Evolutionary conservation across 2,888 invertebrate species (phyloP).

Genomic region (Lasioglossum malachurum): DNA sequence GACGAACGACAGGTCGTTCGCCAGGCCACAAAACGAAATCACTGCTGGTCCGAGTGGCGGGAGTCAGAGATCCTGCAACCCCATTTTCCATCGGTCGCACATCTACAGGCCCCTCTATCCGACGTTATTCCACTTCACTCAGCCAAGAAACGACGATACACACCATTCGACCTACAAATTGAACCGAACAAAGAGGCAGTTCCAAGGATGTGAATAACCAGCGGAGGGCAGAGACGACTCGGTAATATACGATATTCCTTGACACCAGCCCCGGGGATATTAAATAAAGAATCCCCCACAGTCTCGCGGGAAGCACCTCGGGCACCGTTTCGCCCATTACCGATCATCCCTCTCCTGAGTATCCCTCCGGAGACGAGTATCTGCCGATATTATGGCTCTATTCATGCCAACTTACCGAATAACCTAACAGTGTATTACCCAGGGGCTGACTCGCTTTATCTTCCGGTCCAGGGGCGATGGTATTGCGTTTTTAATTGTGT

Average conservation of each 20-base stretch:
- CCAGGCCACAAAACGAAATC: conserved; percentile 36
- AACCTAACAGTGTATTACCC: conserved; percentile 73
- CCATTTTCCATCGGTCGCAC: conserved; percentile 35
- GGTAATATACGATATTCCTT: conserved; percentile 75
- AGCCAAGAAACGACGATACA: conserved; percentile 39
- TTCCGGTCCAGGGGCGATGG: conserved; percentile 42
- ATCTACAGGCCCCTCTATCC: neutral
- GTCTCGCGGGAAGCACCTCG: conserved; percentile 74
- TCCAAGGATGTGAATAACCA: conserved; percentile 63
- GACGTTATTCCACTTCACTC: conserved; percentile 14
- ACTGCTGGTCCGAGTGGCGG: neutral
- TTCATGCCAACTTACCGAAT: conserved; percentile 80
- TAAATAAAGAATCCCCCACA: conserved; percentile 79
- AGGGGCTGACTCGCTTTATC: conserved; percentile 20
- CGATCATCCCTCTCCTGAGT: conserved; percentile 65
- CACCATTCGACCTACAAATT: conserved; percentile 44
- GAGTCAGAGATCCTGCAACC: conserved; percentile 24
- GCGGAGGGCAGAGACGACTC: conserved; percentile 49
- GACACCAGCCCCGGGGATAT: conserved; percentile 81
- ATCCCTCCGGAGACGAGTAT: conserved; percentile 67
- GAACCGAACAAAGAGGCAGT: conserved; percentile 50
- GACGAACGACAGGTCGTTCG: conserved; percentile 2
- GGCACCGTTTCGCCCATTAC: conserved; percentile 73
- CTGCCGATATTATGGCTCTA: conserved; percentile 74
- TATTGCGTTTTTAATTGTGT: conserved; percentile 75